Conservation (phyloP, 2,797 vertebrate genomes). For the Gobio occitaniae region DNA sequence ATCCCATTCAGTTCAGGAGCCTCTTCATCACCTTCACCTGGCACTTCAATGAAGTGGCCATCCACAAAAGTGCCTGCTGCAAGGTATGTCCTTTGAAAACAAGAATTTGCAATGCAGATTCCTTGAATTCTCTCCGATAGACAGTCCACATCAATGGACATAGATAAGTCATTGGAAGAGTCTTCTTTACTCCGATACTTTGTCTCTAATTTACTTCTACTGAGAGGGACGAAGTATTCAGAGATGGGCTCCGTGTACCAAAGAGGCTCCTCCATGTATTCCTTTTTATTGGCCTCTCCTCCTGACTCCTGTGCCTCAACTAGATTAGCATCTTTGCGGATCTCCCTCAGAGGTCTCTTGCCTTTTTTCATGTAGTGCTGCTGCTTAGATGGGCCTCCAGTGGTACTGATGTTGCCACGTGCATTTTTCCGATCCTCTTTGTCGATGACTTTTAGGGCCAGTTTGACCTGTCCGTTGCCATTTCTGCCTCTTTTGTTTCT, state of each 20-base stretch:
- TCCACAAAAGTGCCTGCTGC: conserved; percentile 97
- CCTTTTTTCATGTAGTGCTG: conserved; percentile 90
- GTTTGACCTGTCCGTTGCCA: conserved; percentile 81
- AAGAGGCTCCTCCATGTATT: conserved; percentile 97
- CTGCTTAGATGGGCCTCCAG: conserved; percentile 78
- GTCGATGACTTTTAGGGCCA: conserved; percentile 83
- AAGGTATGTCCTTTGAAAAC: conserved; percentile 92
- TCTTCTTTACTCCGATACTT: conserved; percentile 90
- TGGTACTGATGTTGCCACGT: conserved; percentile 77
- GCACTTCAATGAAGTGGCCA: conserved; percentile 97
- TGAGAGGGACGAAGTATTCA: conserved; percentile 94
- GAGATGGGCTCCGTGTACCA: conserved; percentile 99
- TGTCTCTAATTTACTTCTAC: conserved; percentile 97
- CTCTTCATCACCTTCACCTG: conserved; percentile 89
- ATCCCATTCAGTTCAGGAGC: conserved; percentile 89
- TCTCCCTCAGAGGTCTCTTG: conserved; percentile 88
- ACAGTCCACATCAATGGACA: conserved; percentile 82
- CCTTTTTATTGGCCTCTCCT: conserved; percentile 83
- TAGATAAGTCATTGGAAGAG: conserved; percentile 72
- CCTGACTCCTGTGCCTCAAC: conserved; percentile 82
- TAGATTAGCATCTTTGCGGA: conserved; percentile 84
- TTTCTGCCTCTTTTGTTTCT: conserved; percentile 87
- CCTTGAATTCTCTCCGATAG: conserved; percentile 90
- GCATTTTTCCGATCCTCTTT: conserved; percentile 82
- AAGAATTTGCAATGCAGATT: conserved; percentile 89